Percentiles rank a stretch among this genome's conserved stretches.
phyloP scores from a whole-genome alignment of 2,113 vertebrate species.

The Microtus ochrogaster region DNA sequence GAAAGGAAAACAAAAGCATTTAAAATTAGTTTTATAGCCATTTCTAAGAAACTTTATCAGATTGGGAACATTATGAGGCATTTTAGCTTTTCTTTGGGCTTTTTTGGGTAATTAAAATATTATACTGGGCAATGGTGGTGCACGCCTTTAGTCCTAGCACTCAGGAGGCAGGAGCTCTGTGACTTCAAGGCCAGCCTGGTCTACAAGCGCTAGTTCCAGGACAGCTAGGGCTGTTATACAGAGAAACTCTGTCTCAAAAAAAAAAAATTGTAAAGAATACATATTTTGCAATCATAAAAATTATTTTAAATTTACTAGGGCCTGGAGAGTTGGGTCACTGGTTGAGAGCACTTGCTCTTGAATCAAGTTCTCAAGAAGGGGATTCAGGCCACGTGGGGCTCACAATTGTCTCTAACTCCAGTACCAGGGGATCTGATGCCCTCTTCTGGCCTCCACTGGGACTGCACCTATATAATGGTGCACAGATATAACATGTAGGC shows the following conservation, averaged over 20 bases:
- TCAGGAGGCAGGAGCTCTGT: no score
- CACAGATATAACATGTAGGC: neutral
- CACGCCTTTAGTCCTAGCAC: no score
- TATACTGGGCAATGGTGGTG: neutral
- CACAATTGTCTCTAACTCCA: neutral
- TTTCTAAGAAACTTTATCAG: neutral
- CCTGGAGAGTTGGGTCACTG: neutral
- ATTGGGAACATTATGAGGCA: neutral
- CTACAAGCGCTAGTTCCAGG: no score
- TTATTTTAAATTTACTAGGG: neutral
- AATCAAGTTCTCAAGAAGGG: no score
- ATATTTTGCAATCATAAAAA: slow-evolving; percentile 26
- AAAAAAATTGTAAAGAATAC: neutral
- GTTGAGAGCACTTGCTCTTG: neutral
- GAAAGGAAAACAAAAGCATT: neutral
- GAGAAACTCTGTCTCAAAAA: no score
- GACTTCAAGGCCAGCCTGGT: no score
- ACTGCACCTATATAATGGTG: neutral
- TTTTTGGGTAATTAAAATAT: neutral
- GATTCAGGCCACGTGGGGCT: neutral
- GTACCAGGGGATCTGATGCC: neutral
- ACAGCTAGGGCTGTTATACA: no score
- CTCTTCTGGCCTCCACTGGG: neutral
- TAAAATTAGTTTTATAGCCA: neutral
- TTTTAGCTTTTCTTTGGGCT: slow-evolving; percentile 54